These are phyloP conservation scores for Pararge aegeria DNA, from an alignment of 1,140 invertebrate species.

Conservation along the genomic window DNA sequence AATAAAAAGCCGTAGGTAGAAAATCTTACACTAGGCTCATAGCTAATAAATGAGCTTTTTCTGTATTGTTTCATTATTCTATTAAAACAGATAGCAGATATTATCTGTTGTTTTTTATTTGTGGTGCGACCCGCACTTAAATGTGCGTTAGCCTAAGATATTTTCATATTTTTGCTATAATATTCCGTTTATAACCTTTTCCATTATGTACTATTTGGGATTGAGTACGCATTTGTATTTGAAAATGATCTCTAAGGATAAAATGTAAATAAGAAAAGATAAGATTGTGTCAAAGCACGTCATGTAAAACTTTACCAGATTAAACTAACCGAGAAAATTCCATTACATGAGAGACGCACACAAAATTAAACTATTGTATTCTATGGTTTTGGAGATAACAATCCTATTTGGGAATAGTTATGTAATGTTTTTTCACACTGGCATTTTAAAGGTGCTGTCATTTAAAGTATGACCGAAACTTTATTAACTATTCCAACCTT, in stretches of 20 bases:
- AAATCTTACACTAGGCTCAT: too few species aligned
- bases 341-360: slow-evolving; percentile 10
- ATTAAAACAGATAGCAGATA: background rate
- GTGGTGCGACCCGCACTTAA: background rate
- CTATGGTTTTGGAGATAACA: too few species aligned
- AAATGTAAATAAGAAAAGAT: slow-evolving; percentile 24
- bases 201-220: slow-evolving; percentile 16
- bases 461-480: too few species aligned
- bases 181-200: slow-evolving; percentile 4
- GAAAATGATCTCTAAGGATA: slow-evolving; percentile 21
- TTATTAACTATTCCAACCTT: too few species aligned
- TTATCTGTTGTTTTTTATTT: background rate
- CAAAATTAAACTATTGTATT: background rate
- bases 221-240: slow-evolving; percentile 18
- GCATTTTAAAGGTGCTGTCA: too few species aligned
- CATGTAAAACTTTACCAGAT: slow-evolving; percentile 3
- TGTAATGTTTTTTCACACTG: too few species aligned
- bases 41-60: too few species aligned
- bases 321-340: background rate
- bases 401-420: too few species aligned
- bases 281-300: slow-evolving; percentile 11
- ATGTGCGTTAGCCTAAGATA: background rate
- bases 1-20: too few species aligned
- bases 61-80: background rate
- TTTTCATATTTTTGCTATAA: slow-evolving; percentile 1